Base-by-base conservation (phyloP, 2,797 vertebrate genomes). In the Acipenser transmontanus region DNA sequence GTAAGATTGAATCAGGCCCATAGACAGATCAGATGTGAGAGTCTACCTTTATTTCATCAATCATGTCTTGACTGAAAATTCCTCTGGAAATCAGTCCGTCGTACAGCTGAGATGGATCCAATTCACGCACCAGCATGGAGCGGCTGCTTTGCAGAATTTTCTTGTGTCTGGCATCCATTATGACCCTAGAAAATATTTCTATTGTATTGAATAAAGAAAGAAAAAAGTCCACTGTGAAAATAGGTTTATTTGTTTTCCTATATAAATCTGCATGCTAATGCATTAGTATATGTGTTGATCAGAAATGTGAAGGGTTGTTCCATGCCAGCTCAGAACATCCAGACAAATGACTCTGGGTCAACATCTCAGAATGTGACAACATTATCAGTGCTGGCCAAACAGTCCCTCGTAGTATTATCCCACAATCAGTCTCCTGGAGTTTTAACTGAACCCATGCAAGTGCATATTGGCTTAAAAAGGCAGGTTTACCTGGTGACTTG, bases 41-140 rank as follows among this genome's bases (percentile, higher is more conserved):
- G 1, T 50, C 47, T 71, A 97, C 97, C 93, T 92, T 85, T 71
- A 99, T 91, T 74, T 95, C 92, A 70, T 98, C 93, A 54, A 98
- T 78, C 93, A 98, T 98, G 75, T 92, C 84, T 0, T 82, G 79
- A 7, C 84, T 94, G 78, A 99, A 98, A 62, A 99, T 69, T 1
- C 84, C 88, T 0, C 83, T 89, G 54, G 75, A 77, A 62, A 92
- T 64, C 63, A 99, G 88, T 10, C 68, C 79, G 7, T 89, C 93
- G 74, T 86, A 98, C 1, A 98, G 78, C 0, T 68, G 54, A 0
- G 73, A 77, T 61, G 93, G 88, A 17, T 88, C 76, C 80, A 98
- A 71, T 1, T 74, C 73, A 12, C 0, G 47, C 49, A 97, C 93
- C 14, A 98, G 80, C 63, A 64, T 74, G 9, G 49, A 1, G 69